Evolutionary conservation across 1,140 invertebrate species (phyloP), one percentile per base, ranked within the genome.

Genomic region (Drosophila novamexicana): DNA sequence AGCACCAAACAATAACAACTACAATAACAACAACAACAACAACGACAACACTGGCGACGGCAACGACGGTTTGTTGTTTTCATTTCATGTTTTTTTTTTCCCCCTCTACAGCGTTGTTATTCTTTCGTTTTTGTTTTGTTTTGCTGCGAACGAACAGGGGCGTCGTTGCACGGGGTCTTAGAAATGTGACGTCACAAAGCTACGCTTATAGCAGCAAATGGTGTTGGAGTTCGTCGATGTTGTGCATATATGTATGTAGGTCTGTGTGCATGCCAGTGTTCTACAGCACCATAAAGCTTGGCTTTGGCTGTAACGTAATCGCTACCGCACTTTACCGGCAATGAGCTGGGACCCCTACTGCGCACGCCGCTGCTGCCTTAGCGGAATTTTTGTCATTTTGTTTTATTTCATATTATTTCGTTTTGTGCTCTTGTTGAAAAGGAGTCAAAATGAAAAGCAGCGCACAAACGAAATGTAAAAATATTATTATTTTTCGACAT

Each of bases 61-160:
- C 74, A 58, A 40, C 71, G 34, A 59, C 47, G 75, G 65, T 75
- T 83, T 89, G 82, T 79, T 86, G 82, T 88, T 88, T 88, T 90
- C 77, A 78, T 90, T 84, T 84, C 75, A 71, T 84, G 73, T 88
- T 63, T 68, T 63, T 70, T 70, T 71, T 73, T 77, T 79, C 54
- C 64, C 22, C 74, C 47, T 70, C 73, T 79, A 84, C 61, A 79
- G 73, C 77, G 71, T 90, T 88, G 79, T 88, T 88, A 89, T 88
- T 88, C 81, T 84, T 88, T 84, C 70, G 77, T 81, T 73, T 84
- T 90, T 88, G 84, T 89, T 88, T 89, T 89, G 84, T 84, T 90
- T 88, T 63, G 72, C 75, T 72, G 61, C 56, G 75, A 59, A 68
- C 68, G 40, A 7, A n/a, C 84, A 89, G 73, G 53, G 83, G 72